Percentiles rank a stretch among this genome's conserved stretches.
phyloP scores from a whole-genome alignment of 2,888 invertebrate species.

The Smittia aterrima region DNA sequence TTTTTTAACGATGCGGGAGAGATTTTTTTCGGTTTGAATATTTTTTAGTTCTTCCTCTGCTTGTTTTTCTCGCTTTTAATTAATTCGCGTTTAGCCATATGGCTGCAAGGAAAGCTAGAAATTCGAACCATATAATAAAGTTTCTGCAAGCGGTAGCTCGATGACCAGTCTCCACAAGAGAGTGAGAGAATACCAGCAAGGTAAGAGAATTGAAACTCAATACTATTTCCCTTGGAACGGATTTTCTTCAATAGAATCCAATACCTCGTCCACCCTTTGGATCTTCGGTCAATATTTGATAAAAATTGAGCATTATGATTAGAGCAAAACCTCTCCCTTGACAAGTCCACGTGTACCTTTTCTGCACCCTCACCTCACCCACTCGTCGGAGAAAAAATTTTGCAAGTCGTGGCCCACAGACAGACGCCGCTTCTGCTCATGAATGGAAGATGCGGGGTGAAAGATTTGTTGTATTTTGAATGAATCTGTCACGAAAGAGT shows the following conservation, averaged over 20 bases:
- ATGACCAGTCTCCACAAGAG: too few species aligned
- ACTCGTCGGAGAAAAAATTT: too few species aligned
- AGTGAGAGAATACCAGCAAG: too few species aligned
- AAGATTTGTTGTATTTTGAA: too few species aligned
- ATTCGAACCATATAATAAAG: too few species aligned
- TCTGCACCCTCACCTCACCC: too few species aligned
- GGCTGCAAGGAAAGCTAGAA: background rate
- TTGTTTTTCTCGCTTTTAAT: conserved; percentile 1
- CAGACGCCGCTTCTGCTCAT: too few species aligned
- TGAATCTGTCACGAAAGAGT: background rate
- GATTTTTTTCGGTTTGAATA: background rate
- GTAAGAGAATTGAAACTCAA: conserved; percentile 19
- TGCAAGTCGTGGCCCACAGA: too few species aligned
- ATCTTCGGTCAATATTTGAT: conserved; percentile 30
- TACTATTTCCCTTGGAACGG: conserved; percentile 16
- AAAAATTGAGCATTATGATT: background rate
- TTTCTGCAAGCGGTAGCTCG: too few species aligned
- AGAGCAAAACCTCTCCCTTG: too few species aligned
- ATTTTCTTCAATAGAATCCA: conserved; percentile 17
- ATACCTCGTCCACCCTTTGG: background rate
- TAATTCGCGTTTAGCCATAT: background rate
- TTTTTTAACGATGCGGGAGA: background rate
- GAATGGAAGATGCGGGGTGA: too few species aligned
- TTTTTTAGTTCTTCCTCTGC: background rate
- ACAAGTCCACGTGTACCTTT: too few species aligned